Conservation (phyloP, 2,797 vertebrate species). For the Scarus forsteni region DNA sequence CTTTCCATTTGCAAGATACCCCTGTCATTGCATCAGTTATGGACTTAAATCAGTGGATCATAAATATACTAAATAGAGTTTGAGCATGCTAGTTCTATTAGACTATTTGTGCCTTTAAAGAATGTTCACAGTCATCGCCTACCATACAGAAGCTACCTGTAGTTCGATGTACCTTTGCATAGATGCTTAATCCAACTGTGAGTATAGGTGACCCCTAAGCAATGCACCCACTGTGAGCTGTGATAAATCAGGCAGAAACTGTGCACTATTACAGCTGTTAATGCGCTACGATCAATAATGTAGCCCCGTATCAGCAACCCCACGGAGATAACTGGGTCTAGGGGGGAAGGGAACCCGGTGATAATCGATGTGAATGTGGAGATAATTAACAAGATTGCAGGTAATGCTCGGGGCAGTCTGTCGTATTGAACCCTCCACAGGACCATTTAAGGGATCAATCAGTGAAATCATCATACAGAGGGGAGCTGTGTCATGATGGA, state of each 20-base stretch:
- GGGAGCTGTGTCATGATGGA: constrained; percentile 18
- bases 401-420: constrained; percentile 46
- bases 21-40: no score
- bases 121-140: no score
- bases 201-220: constrained; percentile 37
- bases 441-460: constrained; percentile 51
- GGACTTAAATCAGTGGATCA: no score
- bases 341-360: constrained; percentile 26
- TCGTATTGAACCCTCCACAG: constrained; percentile 46
- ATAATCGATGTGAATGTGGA: constrained; percentile 69
- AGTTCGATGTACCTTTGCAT: constrained; percentile 3
- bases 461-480: constrained; percentile 10
- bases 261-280: constrained; percentile 63
- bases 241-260: constrained; percentile 58
- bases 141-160: background rate
- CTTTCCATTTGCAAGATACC: no score
- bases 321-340: constrained; percentile 58
- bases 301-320: constrained; percentile 59
- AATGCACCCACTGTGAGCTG: constrained; percentile 27
- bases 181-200: constrained; percentile 37
- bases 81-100: constrained; percentile 1
- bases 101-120: background rate
- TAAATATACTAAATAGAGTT: background rate
- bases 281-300: constrained; percentile 68
- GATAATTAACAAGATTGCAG: constrained; percentile 69